A percentile compares a stretch with the other conserved stretches of the same genome.
Conservation (phyloP, 2,888 invertebrate genomes). For the Neoscelio sp. region DNA sequence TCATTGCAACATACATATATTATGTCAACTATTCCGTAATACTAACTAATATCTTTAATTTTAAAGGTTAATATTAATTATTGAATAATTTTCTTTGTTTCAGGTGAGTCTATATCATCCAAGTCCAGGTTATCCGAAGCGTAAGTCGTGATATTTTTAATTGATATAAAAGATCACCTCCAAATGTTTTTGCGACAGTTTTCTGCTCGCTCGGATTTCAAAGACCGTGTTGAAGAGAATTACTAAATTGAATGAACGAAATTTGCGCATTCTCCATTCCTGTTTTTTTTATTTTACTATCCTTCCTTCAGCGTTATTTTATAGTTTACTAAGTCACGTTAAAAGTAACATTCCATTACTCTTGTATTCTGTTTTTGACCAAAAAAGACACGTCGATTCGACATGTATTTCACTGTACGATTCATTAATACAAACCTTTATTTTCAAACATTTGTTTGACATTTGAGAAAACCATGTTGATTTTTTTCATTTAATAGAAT, state of each 20-base stretch:
- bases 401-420: no score
- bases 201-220: slow-evolving; percentile 17
- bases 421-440: no score
- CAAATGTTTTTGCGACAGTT: slow-evolving; percentile 10
- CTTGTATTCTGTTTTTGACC: no score
- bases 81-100: slow-evolving; percentile 12
- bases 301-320: slow-evolving; percentile 10
- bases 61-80: background rate
- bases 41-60: no score
- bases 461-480: slow-evolving; percentile 20
- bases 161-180: slow-evolving; percentile 24
- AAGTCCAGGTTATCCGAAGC: background rate
- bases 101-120: slow-evolving; percentile 17
- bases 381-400: no score
- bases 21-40: no score
- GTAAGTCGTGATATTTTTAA: slow-evolving; percentile 19
- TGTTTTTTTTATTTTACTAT: slow-evolving; percentile 7
- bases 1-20: no score
- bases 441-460: no score
- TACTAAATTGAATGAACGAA: slow-evolving; percentile 20
- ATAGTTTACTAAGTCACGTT: slow-evolving; percentile 8
- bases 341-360: no score
- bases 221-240: slow-evolving; percentile 21
- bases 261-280: slow-evolving; percentile 1
- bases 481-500: no score